Percentiles rank a stretch among this genome's conserved stretches.
Conservation (phyloP, 2,113 vertebrate genomes). For the Lipophrys pholis region DNA sequence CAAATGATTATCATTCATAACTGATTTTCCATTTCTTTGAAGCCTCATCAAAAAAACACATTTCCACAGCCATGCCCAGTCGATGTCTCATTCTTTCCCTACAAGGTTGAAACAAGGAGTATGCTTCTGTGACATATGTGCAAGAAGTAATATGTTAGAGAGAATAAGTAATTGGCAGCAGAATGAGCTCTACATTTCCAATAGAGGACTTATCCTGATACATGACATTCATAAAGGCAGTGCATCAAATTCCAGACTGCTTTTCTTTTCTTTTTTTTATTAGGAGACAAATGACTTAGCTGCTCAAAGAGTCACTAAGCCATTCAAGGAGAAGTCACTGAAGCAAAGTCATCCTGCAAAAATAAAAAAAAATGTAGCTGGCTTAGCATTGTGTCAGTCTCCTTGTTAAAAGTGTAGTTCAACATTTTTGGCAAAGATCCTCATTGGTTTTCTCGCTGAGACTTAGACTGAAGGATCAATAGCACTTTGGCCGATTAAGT, state of each 20-base stretch:
- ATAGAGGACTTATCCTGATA: constrained; percentile 13
- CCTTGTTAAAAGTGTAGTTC: background rate
- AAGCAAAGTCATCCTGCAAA: constrained; percentile 1
- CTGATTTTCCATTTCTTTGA: constrained; percentile 35
- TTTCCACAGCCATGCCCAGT: constrained; percentile 1
- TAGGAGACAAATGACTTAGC: background rate
- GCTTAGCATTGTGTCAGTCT: constrained; percentile 8
- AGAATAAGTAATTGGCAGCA: constrained; percentile 32
- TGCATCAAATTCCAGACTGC: constrained; percentile 21
- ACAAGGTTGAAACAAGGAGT: constrained; percentile 48
- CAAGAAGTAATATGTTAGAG: constrained; percentile 18
- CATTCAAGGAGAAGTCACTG: constrained; percentile 34
- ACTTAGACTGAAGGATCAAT: background rate
- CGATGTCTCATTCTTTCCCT: constrained; percentile 34
- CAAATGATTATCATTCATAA: constrained; percentile 10
- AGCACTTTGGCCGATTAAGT: no score
- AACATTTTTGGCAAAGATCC: background rate
- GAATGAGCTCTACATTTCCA: constrained; percentile 27
- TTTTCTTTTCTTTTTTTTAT: constrained; percentile 6
- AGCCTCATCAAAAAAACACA: constrained; percentile 40
- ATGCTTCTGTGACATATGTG: constrained; percentile 8
- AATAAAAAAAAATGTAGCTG: background rate
- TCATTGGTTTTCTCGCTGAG: no score
- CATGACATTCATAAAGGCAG: constrained; percentile 35
- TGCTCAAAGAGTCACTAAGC: constrained; percentile 9